These are phyloP conservation scores for Habrosyne pyritoides DNA, from an alignment of 2,888 invertebrate genomes.

Conservation along the genomic window DNA sequence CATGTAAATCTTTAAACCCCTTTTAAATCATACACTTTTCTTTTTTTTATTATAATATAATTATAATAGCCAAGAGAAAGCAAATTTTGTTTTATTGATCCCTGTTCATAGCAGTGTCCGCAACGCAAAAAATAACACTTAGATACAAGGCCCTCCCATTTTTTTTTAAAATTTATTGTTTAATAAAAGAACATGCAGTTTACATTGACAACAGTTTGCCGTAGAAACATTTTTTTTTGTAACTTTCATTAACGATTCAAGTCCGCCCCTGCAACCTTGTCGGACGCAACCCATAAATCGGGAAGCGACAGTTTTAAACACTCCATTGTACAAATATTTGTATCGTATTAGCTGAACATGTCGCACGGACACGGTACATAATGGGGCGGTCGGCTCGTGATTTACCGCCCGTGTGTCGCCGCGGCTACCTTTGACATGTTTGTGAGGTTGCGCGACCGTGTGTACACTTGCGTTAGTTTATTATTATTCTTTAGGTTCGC, in stretches of 20 bases:
- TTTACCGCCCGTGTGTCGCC: conserved; percentile 41
- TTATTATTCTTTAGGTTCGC: not conserved
- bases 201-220: not conserved
- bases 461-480: not conserved
- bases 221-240: not conserved
- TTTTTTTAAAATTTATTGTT: too few species aligned
- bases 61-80: too few species aligned
- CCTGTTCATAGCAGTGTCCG: too few species aligned
- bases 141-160: too few species aligned
- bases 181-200: too few species aligned
- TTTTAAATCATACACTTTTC: too few species aligned
- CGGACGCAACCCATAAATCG: conserved; percentile 44
- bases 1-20: too few species aligned
- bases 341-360: conserved; percentile 45
- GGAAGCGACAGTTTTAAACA: conserved; percentile 51
- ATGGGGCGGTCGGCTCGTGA: conserved; percentile 39
- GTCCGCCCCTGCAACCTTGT: conserved; percentile 22
- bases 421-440: conserved; percentile 31
- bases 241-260: conserved; percentile 6
- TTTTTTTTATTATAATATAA: too few species aligned
- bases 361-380: conserved; percentile 5
- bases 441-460: conserved; percentile 14
- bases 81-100: too few species aligned
- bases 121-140: too few species aligned
- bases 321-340: conserved; percentile 56